Conservation (phyloP, 2,113 vertebrate genomes). For the Danio rerio region DNA sequence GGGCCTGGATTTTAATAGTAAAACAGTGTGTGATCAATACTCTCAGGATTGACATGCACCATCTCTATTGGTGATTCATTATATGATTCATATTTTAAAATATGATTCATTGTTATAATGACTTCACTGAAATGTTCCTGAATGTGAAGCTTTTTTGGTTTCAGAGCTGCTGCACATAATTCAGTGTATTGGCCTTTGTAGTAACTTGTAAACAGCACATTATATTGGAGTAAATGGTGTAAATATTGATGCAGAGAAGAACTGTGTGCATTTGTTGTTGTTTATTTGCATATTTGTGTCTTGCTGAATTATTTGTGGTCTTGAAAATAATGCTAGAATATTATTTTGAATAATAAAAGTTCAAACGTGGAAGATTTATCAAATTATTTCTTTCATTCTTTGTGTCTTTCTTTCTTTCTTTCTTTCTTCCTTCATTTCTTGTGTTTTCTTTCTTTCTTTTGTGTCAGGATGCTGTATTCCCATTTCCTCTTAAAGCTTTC, state of each 20-base stretch:
- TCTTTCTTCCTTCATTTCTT: no score
- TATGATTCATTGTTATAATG: neutral
- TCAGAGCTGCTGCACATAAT: neutral
- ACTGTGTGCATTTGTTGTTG: constrained; percentile 60
- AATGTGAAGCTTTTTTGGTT: neutral
- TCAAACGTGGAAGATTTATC: neutral
- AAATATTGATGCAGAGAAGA: constrained; percentile 54
- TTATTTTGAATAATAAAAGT: constrained; percentile 56
- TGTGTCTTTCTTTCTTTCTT: no score
- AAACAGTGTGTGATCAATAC: neutral
- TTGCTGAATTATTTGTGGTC: constrained; percentile 57
- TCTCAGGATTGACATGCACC: neutral
- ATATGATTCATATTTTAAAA: neutral
- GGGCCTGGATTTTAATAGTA: neutral
- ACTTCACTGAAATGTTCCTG: neutral
- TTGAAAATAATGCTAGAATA: constrained; percentile 65
- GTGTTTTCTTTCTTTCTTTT: no score
- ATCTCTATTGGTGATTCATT: neutral
- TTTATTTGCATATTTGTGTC: constrained; percentile 60
- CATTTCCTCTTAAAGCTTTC: no score
- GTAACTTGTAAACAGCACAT: no score
- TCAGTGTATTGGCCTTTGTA: neutral
- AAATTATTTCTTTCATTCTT: neutral
- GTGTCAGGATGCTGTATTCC: no score
- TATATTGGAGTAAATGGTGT: constrained; percentile 47